Evolutionary conservation across 2,797 vertebrate genomes (phyloP).

Genomic region (Diplodus sargus): DNA sequence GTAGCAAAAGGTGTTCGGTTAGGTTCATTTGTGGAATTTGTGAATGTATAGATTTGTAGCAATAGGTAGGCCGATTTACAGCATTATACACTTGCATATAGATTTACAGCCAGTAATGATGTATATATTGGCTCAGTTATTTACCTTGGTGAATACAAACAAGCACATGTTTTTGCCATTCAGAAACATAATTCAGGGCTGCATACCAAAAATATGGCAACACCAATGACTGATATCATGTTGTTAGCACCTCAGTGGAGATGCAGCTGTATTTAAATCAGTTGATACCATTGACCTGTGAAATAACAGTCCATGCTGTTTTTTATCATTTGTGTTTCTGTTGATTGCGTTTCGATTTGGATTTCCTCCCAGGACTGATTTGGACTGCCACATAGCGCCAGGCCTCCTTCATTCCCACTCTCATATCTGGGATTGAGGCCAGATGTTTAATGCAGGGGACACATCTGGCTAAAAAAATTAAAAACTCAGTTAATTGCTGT

Average conservation of each 20-base stretch:
- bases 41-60: neutral
- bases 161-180: conserved; percentile 14
- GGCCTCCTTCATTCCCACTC: conserved; percentile 39
- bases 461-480: conserved; percentile 44
- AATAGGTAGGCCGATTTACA: neutral
- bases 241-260: neutral
- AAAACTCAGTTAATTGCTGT: conserved; percentile 25
- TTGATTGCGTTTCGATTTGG: conserved; percentile 32
- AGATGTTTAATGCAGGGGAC: conserved; percentile 46
- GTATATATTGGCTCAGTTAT: neutral
- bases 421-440: conserved; percentile 42
- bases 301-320: conserved; percentile 13
- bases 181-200: neutral
- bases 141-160: neutral
- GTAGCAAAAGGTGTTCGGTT: neutral
- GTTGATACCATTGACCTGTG: neutral
- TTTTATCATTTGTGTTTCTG: conserved; percentile 30
- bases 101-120: no score
- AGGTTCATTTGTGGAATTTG: neutral
- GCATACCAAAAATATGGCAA: conserved; percentile 5
- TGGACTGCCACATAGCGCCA: conserved; percentile 29
- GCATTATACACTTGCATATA: neutral
- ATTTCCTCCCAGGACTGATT: conserved; percentile 51
- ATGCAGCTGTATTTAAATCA: conserved; percentile 5
- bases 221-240: conserved; percentile 6